Base-by-base conservation (phyloP, 2,113 vertebrate genomes). In the Engystomops pustulosus region DNA sequence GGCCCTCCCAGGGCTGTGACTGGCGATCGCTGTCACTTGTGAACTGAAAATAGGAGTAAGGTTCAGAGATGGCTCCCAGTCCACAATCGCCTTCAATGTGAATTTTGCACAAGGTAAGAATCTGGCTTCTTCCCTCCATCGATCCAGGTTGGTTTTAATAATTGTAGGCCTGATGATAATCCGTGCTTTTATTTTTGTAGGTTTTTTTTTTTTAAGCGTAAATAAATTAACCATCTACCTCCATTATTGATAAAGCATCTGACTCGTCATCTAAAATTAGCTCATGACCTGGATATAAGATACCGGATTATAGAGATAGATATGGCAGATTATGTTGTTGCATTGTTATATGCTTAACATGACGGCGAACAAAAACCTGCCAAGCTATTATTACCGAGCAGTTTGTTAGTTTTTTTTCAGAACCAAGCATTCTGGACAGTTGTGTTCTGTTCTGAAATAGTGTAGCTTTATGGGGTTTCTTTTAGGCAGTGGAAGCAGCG, bases 21-120 rank as follows among this genome's bases (percentile, higher is more conserved):
- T 88, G 79, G 92, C 88, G 84, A 77, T 80, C 85, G 80, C 86
- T 90, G 91, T 91, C 90, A 90, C 88, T 86, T 89, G 87, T 89
- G 89, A 89, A 86, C 85, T 71, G 83, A 87, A 85, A 83, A 51
- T 78, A 68, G 62, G 30, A 65, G 69, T 84, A 67, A 60, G 85
- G 32, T 60, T 85, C 2, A 77, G 84, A 86, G 87, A 82, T 34
- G 18, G 81, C 82, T 85, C 72, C 60, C 84, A 81, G 74, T 70
- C 76, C 72, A 25, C 20, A 15, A 9, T 49, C 65, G 23, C 10
- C 23, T 38, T 70, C 36, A 70, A 8, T n/a, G 62, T 20, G 60
- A 32, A 27, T 58, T 18, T 58, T 20, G 17, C 27, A 18, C 47
- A 79, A 69, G 83, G 62, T 77, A 79, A 78, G 62, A 10, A 47